Evolutionary conservation across 2,797 vertebrate genomes (phyloP).

Genomic region (Cuculus canorus): DNA sequence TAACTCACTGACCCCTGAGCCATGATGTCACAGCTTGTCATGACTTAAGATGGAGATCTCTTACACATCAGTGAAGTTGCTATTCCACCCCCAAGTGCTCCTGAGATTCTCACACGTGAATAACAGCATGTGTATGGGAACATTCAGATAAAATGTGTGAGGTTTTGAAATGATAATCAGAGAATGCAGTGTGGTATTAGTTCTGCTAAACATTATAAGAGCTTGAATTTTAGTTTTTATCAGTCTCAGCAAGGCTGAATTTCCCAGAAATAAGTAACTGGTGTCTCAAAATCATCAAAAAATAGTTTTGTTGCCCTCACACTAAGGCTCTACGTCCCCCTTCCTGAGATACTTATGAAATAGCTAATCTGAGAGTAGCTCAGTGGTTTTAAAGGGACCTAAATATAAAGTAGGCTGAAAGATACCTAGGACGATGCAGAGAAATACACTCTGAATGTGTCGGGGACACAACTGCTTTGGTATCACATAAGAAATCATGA

Average conservation of each 20-base stretch:
- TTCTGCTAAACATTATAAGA: slow-evolving; percentile 5
- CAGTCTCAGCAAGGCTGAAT: slow-evolving; percentile 1
- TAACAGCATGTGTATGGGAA: not conserved
- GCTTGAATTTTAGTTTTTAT: slow-evolving; percentile 22
- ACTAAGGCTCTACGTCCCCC: not conserved
- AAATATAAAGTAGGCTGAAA: not conserved
- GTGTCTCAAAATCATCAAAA: not conserved
- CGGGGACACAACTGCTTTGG: not conserved
- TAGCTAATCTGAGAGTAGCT: not conserved
- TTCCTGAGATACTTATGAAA: not conserved
- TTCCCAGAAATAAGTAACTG: slow-evolving; percentile 18
- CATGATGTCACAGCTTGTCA: not conserved
- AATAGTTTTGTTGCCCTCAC: not conserved
- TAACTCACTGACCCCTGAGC: not conserved
- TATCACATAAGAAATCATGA: fast-evolving
- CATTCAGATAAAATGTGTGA: not conserved
- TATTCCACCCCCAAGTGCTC: not conserved
- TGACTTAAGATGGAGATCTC: not conserved
- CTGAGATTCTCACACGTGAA: not conserved
- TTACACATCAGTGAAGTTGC: not conserved
- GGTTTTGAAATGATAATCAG: slow-evolving; percentile 54
- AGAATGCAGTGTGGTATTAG: slow-evolving; percentile 7
- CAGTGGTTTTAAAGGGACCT: not conserved
- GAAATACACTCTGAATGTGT: not conserved
- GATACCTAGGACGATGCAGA: not conserved